Evolutionary conservation across 2,797 vertebrate species (phyloP), one percentile per base, ranked within the genome.

Genomic region (Mus spretus): DNA sequence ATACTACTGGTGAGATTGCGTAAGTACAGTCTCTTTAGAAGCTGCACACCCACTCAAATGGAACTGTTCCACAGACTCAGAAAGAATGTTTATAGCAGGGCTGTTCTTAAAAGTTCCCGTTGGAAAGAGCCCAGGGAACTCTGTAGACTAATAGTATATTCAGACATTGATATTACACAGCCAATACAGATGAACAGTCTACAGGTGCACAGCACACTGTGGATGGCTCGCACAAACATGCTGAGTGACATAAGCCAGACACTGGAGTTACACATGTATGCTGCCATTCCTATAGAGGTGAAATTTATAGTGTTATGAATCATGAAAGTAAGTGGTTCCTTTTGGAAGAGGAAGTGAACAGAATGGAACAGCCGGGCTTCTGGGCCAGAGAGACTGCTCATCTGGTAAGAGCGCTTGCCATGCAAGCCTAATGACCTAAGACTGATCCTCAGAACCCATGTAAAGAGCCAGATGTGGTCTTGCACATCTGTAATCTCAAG

Each of bases 391-490:
- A 74, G 50, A 74, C 47, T 40, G 53, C 53, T 74, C n/a, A 4
- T 57, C 8, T 15, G 53, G n/a, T 74, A 74, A 53, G 50, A 74
- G 67, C 1, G 14, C 85, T 74, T 74, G 50, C 67, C 14, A 26
- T 19, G 50, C 50, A 40, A 19, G 67, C n/a, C 50, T 74, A 67
- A 57, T 74, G 85, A 88, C 85, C 70, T 40, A 13, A 40, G 85
- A 57, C 20, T 40, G 67, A 74, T 88, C 85, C 28, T 40, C 14
- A 22, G 50, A 88, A 57, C 67, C 85, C n/a, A 3, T 20, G 50
- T 31, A 57, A 74, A 88, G 88, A 88, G 85, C 70, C 85, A 88
- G 85, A 88, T 74, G 85, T 74, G 50, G 24, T 40, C n/a, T 40
- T 57, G 34, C 67, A 74, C 3, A 37, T 57, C 67, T 20, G 50